Evolutionary conservation across 2,888 invertebrate species (phyloP), one percentile per base, ranked within the genome.

Genomic region (Dexiosoma caninum): DNA sequence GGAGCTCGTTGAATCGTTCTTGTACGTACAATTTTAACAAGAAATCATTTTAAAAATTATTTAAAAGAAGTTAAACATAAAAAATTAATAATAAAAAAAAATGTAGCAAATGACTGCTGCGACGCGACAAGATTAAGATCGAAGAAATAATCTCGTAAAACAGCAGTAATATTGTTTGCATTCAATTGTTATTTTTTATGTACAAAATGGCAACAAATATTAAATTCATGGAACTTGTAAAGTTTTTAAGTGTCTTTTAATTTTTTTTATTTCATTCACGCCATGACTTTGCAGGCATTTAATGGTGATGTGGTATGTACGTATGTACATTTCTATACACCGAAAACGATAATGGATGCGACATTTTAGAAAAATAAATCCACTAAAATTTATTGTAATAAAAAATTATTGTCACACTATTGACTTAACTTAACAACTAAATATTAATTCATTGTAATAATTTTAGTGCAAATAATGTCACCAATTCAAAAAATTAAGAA

Each of bases 61-160:
- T 21, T 60, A 4, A 3, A 51, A 53, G 35, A 69, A 14, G 14
- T 23, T 9, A n/a, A 6, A 40, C 21, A n/a, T n/a, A n/a, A n/a
- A n/a, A n/a, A n/a, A n/a, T n/a, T n/a, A n/a, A n/a, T n/a, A n/a
- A n/a, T n/a, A 53, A 44, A 30, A 76, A 67, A 55, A 55, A 57
- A 74, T 55, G 46, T 51, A 57, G 72, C 77, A 81, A 81, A 81
- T 74, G 62, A 69, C 77, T 57, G 44, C 64, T 64, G 77, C 72
- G 81, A 77, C 77, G 76, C 72, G 77, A 72, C 81, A 77, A 77
- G 77, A 81, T 81, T 81, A 77, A 72, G 76, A 72, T 77, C 76
- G 62, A 51, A 64, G 62, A 66, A 19, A 46, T 8, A 37, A 67
- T 57, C 72, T 35, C 72, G 35, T 77, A 72, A 81, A 81, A 70